Conservation (phyloP, 1,140 invertebrate species). For the Radopholus similis region DNA sequence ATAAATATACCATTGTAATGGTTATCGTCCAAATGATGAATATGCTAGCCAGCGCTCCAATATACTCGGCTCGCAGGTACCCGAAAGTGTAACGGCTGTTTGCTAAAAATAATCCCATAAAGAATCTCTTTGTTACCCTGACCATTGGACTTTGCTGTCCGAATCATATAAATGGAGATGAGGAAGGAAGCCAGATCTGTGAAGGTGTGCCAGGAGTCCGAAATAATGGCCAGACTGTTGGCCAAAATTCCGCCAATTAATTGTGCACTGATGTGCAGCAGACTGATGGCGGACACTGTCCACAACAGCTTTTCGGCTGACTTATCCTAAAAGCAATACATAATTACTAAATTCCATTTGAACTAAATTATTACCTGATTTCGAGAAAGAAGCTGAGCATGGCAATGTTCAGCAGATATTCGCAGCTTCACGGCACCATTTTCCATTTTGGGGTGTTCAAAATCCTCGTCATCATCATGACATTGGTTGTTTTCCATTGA, state of each 20-base stretch:
- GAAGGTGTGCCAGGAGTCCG: constrained; percentile 95
- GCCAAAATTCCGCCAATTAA: constrained; percentile 78
- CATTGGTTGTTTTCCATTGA: not conserved
- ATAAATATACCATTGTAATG: not conserved
- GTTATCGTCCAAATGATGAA: constrained; percentile 29
- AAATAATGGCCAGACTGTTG: constrained; percentile 80
- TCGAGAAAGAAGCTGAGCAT: not conserved
- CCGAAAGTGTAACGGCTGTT: constrained; percentile 21
- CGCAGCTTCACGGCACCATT: not conserved
- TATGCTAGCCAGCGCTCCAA: constrained; percentile 21
- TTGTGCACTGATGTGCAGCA: constrained; percentile 53
- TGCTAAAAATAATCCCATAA: constrained; percentile 10
- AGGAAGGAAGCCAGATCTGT: constrained; percentile 88
- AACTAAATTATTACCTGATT: not conserved
- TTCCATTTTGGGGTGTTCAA: not conserved
- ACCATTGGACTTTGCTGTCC: too few species aligned
- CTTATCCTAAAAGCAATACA: constrained; percentile 11
- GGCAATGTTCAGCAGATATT: not conserved
- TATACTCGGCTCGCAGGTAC: constrained; percentile 16
- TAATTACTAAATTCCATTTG: not conserved
- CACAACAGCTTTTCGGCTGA: constrained; percentile 44
- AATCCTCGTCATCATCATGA: not conserved
- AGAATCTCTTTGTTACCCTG: too few species aligned
- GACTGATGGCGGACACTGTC: constrained; percentile 40
- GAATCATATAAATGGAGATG: constrained; percentile 87